These are phyloP conservation scores for Telenomus remus DNA, from an alignment of 1,140 invertebrate species.

Conservation along the genomic window DNA sequence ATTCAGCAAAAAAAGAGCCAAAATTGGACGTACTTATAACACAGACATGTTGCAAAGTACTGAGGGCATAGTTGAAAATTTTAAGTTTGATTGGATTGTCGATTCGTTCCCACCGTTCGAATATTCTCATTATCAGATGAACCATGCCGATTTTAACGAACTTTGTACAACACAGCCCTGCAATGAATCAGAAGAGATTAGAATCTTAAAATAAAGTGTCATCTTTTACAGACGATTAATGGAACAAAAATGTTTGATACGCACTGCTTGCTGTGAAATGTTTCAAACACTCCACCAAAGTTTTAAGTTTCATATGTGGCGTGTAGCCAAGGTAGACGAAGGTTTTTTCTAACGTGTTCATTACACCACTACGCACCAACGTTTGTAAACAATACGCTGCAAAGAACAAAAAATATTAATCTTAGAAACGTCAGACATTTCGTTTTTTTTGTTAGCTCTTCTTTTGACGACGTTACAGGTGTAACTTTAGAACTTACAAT, in stretches of 20 bases:
- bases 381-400: slow-evolving; percentile 79
- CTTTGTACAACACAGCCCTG: slow-evolving; percentile 79
- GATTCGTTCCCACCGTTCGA: slow-evolving; percentile 81
- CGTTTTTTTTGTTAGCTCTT: too few species aligned
- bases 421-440: too few species aligned
- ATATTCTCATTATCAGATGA: slow-evolving; percentile 77
- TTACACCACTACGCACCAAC: slow-evolving; percentile 80
- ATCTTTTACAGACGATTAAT: slow-evolving; percentile 8
- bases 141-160: slow-evolving; percentile 79
- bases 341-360: slow-evolving; percentile 79
- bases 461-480: not conserved
- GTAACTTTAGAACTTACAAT: slow-evolving; percentile 73
- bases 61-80: slow-evolving; percentile 78
- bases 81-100: slow-evolving; percentile 80
- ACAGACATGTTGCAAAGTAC: slow-evolving; percentile 79
- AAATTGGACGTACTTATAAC: slow-evolving; percentile 76
- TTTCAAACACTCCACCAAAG: slow-evolving; percentile 80
- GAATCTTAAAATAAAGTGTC: not conserved
- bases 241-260: slow-evolving; percentile 48
- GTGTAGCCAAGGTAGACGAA: slow-evolving; percentile 79
- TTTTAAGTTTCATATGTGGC: slow-evolving; percentile 78
- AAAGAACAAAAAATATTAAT: slow-evolving; percentile 32
- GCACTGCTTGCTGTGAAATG: slow-evolving; percentile 81
- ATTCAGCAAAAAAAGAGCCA: not conserved
- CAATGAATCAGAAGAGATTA: slow-evolving; percentile 21